A percentile compares a stretch with the other conserved stretches of the same genome.
These are phyloP conservation scores for Daktulosphaira vitifoliae DNA, from an alignment of 1,140 invertebrate genomes.

Conservation along the genomic window DNA sequence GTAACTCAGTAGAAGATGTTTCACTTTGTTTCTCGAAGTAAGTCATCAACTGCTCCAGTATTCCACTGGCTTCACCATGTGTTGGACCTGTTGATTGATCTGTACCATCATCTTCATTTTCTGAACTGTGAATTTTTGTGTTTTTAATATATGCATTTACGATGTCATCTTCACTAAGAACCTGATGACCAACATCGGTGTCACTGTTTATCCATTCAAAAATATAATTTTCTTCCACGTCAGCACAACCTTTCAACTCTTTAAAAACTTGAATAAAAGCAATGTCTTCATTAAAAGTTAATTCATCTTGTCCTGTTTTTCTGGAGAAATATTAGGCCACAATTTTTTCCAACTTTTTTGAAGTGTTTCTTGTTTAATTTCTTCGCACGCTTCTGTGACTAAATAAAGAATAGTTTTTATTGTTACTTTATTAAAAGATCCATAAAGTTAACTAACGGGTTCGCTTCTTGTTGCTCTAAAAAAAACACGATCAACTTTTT, in stretches of 20 bases:
- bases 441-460: constrained; percentile 11
- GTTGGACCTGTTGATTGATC: constrained; percentile 1
- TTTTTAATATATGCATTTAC: too few species aligned
- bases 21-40: too few species aligned
- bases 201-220: too few species aligned
- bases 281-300: constrained; percentile 3
- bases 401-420: constrained; percentile 15
- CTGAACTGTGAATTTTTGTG: too few species aligned
- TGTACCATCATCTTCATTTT: too few species aligned
- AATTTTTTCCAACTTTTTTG: constrained; percentile 14
- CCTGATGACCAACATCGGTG: not conserved
- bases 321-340: constrained; percentile 6
- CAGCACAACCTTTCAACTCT: constrained; percentile 5
- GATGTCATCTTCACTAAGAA: too few species aligned
- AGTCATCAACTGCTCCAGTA: constrained; percentile 1
- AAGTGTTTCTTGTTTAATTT: too few species aligned
- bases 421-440: constrained; percentile 8
- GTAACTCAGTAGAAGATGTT: not conserved
- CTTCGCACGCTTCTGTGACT: not conserved
- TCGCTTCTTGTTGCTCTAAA: constrained; percentile 11
- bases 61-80: constrained; percentile 2
- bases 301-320: constrained; percentile 2
- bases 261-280: constrained; percentile 8
- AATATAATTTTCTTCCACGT: constrained; percentile 9
- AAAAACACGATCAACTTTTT: constrained; percentile 38